A percentile compares a stretch with the other conserved stretches of the same genome.
Conservation (phyloP, 2,797 vertebrate species). For the Cossypha caffra region DNA sequence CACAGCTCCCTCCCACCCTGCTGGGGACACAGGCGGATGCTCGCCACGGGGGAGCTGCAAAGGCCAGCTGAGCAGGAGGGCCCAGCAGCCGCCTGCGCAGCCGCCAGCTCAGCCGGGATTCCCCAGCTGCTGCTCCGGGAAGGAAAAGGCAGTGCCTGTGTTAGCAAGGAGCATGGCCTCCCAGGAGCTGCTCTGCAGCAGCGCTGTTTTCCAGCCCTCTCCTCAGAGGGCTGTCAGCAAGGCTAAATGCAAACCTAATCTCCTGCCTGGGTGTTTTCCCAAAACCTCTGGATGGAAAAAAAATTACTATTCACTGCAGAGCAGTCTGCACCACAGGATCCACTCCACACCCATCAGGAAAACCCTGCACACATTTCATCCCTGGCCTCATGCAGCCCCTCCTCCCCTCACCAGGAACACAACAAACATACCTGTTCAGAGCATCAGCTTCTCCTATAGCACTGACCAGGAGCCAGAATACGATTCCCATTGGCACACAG, state of each 20-base stretch:
- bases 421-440: background rate
- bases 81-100: rapidly evolving
- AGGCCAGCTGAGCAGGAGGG: background rate
- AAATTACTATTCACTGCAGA: background rate
- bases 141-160: background rate
- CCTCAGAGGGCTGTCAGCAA: background rate
- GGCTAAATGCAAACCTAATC: background rate
- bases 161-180: background rate
- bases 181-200: background rate
- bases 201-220: background rate
- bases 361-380: background rate
- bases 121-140: background rate
- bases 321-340: background rate
- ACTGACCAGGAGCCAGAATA: background rate
- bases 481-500: background rate
- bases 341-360: background rate
- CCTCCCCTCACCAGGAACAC: rapidly evolving
- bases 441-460: background rate
- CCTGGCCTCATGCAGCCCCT: background rate
- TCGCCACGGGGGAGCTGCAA: rapidly evolving
- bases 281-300: background rate
- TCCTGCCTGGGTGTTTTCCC: background rate
- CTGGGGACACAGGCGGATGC: rapidly evolving
- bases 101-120: rapidly evolving
- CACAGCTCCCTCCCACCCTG: background rate